Conservation (phyloP, 2,888 invertebrate species). For the Theretra japonica region DNA sequence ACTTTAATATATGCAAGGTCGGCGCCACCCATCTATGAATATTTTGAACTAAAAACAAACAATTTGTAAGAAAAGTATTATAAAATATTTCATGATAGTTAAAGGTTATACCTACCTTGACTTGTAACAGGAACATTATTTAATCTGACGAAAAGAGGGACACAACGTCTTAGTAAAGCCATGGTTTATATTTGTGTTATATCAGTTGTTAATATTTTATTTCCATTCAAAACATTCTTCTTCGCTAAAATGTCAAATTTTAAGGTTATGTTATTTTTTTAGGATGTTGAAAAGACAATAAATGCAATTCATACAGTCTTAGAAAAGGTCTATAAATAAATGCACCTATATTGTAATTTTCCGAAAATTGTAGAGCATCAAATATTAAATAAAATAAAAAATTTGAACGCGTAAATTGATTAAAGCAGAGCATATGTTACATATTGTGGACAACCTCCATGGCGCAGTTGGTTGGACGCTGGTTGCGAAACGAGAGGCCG, state of each 20-base stretch:
- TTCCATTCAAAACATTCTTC: slow-evolving; percentile 13
- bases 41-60: slow-evolving; percentile 54
- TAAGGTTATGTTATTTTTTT: slow-evolving; percentile 28
- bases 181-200: slow-evolving; percentile 48
- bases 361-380: too few relatives aligned
- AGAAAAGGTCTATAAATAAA: not conserved
- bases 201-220: not conserved
- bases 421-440: too few relatives aligned
- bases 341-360: not conserved
- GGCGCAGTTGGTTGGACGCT: too few relatives aligned
- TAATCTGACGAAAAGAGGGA: slow-evolving; percentile 58
- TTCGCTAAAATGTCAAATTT: slow-evolving; percentile 11
- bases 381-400: too few relatives aligned
- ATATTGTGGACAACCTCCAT: too few relatives aligned
- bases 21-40: slow-evolving; percentile 89
- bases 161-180: slow-evolving; percentile 67
- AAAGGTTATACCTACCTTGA: slow-evolving; percentile 56
- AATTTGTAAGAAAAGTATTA: slow-evolving; percentile 1
- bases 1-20: slow-evolving; percentile 86
- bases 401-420: too few relatives aligned
- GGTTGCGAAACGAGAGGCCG: too few relatives aligned
- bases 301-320: not conserved
- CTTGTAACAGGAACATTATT: slow-evolving; percentile 53
- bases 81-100: not conserved
- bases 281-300: too few relatives aligned